Base-by-base conservation (phyloP, 2,113 vertebrate genomes). In the Dendrocopos noguchii region DNA sequence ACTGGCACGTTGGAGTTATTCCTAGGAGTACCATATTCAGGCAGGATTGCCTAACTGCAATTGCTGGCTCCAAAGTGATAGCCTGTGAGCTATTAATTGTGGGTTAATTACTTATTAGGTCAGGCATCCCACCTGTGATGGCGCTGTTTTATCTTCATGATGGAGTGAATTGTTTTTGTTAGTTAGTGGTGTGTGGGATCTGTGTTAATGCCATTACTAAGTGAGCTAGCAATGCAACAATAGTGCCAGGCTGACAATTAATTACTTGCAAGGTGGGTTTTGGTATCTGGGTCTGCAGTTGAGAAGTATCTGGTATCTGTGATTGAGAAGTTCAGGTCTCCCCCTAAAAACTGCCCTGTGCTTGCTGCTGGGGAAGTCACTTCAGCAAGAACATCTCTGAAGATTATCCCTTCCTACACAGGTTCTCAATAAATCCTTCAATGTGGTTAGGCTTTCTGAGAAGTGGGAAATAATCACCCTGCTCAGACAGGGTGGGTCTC, bases 341-440 rank as follows among this genome's bases (percentile, higher is more conserved):
- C 12, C 63, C 5, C 25, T 39, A 27, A 4, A 56, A 60, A 34
- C 52, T 28, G 39, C 39, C 39, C 39, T 39, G 39, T 2, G 5
- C 60, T 74, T 4, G 1, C 15, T 53, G 47, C 42, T 3, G 3
- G 7, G 10, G 33, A 8, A 2, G 19, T 34, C 15, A 3, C 53
- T 60, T 28, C 53, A 46, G 65, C 70, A 55, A 71, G 31, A 34
- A 19, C 13, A 24, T 8, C 9, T 74, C 55, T 73, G 75, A 79
- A 84, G 44, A 7, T 60, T 25, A 42, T 22, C 7, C 24, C 71
- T 75, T 33, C 52, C 34, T 8, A 14, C 55, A 24, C 5, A 15
- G 16, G 17, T 53, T 65, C n/a, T 8, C 60, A 70, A 3, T 6
- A 44, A 71, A 28, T 33, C 78, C 36, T 47, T 36, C 42, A 33